Conservation (phyloP, 35 echinoderm and acorn worm genomes). For the Heliocidaris erythrogramma region DNA sequence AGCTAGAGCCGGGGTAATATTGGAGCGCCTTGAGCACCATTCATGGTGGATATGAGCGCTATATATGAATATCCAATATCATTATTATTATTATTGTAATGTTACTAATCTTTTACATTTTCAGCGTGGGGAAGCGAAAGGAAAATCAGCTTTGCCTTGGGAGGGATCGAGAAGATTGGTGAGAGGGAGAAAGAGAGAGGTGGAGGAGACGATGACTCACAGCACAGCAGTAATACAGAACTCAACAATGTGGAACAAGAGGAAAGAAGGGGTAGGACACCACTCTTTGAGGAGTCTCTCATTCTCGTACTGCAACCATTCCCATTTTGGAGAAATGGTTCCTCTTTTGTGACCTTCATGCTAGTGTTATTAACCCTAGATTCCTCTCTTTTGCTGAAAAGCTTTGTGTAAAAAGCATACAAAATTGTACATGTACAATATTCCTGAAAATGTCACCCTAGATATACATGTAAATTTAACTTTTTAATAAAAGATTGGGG, state of each 20-base stretch:
- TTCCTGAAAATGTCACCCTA: too few species aligned
- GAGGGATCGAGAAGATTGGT: constrained; percentile 32
- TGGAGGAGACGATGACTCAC: constrained; percentile 86
- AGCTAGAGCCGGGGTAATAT: too few species aligned
- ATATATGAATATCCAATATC: too few species aligned
- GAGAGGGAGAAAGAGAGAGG: constrained; percentile 52
- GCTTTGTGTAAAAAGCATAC: too few species aligned
- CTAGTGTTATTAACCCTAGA: not conserved
- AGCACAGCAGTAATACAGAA: constrained; percentile 92
- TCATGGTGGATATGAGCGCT: too few species aligned
- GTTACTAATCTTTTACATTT: not conserved
- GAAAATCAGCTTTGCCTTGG: constrained; percentile 93
- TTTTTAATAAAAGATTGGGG: too few species aligned
- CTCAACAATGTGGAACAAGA: constrained; percentile 77
- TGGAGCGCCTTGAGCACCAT: too few species aligned
- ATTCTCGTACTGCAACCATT: not conserved
- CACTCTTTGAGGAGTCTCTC: not conserved
- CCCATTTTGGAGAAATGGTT: too few species aligned
- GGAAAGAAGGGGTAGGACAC: constrained; percentile 70
- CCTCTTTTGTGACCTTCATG: too few species aligned
- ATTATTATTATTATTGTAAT: not conserved
- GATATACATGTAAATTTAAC: too few species aligned
- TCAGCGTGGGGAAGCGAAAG: constrained; percentile 72
- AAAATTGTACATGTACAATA: too few species aligned
- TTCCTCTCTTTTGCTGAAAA: too few species aligned